These are phyloP conservation scores for Agrochola lychnidis DNA, from an alignment of 2,888 invertebrate genomes.

Conservation along the genomic window DNA sequence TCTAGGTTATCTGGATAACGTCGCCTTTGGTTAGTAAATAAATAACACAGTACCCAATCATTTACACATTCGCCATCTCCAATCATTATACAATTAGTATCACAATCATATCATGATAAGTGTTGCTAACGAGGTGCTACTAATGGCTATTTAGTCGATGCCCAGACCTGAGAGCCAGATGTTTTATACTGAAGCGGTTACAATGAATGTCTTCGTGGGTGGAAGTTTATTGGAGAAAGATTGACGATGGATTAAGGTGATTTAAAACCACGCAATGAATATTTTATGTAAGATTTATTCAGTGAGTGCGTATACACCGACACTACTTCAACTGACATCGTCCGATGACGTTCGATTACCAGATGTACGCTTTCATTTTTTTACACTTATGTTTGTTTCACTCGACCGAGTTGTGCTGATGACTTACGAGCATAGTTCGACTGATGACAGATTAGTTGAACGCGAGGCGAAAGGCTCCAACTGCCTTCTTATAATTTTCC, in stretches of 20 bases:
- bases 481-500: not conserved
- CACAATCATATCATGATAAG: conserved; percentile 41
- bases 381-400: not conserved
- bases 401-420: not conserved
- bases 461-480: not conserved
- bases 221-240: conserved; percentile 23
- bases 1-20: not conserved
- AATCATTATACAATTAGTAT: conserved; percentile 52
- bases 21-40: not conserved
- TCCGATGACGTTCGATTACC: not conserved
- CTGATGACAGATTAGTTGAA: not conserved
- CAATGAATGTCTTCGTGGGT: not conserved
- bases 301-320: not conserved
- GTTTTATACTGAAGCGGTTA: conserved; percentile 14
- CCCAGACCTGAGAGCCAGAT: conserved; percentile 19
- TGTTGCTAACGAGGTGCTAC: conserved; percentile 50
- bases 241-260: not conserved
- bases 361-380: not conserved
- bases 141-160: conserved; percentile 44
- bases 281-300: not conserved
- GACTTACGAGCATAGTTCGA: not conserved
- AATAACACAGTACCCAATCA: conserved; percentile 22
- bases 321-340: not conserved
- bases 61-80: conserved; percentile 17
- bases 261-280: not conserved